A percentile compares a stretch with the other conserved stretches of the same genome.
Evolutionary conservation across 2,888 invertebrate species (phyloP).

Genomic region (Gymnocheta viridis): DNA sequence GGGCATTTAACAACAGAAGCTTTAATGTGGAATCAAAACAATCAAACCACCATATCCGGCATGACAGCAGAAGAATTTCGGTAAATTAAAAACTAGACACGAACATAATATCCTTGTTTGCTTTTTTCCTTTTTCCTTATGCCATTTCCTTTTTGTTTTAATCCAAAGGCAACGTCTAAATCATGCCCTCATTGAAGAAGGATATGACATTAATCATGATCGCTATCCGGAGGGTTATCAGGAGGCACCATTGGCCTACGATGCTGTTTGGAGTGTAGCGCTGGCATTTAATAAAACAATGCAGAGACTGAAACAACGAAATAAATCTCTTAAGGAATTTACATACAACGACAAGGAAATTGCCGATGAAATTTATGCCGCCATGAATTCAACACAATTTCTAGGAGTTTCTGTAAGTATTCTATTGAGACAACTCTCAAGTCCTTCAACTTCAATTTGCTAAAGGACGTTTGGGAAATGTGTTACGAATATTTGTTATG

Average conservation of each 20-base stretch:
- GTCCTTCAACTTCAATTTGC: neutral
- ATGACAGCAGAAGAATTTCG: constrained; percentile 96
- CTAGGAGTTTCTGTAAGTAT: constrained; percentile 97
- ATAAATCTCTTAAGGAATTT: constrained; percentile 95
- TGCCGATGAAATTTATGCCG: constrained; percentile 97
- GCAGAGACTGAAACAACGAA: constrained; percentile 89
- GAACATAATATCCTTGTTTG: neutral
- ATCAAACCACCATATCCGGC: constrained; percentile 95
- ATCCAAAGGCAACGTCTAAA: constrained; percentile 88
- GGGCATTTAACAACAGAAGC: constrained; percentile 99
- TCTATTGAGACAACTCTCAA: neutral
- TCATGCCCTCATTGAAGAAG: constrained; percentile 89
- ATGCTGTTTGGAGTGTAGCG: constrained; percentile 99
- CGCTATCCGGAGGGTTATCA: constrained; percentile 96
- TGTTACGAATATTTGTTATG: neutral
- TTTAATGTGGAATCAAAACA: constrained; percentile 98
- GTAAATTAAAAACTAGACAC: constrained; percentile 77
- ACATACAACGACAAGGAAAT: constrained; percentile 97
- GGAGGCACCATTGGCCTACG: constrained; percentile 99
- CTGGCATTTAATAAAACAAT: constrained; percentile 98
- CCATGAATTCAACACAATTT: constrained; percentile 99
- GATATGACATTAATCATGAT: constrained; percentile 93
- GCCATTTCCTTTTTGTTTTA: neutral
- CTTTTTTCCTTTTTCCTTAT: constrained; percentile 16
- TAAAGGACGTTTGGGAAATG: neutral